Conservation (phyloP, 2,888 invertebrate genomes). For the Epistrophe grossulariae region DNA sequence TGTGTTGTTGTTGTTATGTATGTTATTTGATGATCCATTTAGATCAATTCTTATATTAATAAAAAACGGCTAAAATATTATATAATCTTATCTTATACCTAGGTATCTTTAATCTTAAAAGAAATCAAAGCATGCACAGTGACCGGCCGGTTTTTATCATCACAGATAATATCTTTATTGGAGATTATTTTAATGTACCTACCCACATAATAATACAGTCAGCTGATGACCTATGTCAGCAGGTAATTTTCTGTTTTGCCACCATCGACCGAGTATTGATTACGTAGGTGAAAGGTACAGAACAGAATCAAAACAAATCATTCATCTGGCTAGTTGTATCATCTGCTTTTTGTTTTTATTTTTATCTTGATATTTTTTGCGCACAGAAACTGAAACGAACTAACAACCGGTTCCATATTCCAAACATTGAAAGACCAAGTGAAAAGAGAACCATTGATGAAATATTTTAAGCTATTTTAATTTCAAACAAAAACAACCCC, state of each 20-base stretch:
- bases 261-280: not conserved
- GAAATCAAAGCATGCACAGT: too few relatives aligned
- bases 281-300: not conserved
- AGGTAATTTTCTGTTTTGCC: not conserved
- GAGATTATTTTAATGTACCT: too few relatives aligned
- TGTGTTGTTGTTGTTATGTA: too few relatives aligned
- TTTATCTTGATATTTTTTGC: not conserved
- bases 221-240: too few relatives aligned
- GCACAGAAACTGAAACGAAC: not conserved
- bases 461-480: not conserved
- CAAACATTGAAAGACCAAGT: not conserved
- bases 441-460: not conserved
- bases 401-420: not conserved
- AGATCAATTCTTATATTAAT: too few relatives aligned
- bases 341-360: conserved; percentile 18
- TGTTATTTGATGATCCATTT: too few relatives aligned
- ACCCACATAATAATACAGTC: too few relatives aligned
- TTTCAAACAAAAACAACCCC: not conserved
- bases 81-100: too few relatives aligned
- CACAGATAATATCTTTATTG: too few relatives aligned
- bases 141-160: too few relatives aligned
- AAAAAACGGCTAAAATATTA: too few relatives aligned
- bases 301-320: conserved; percentile 16
- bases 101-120: too few relatives aligned
- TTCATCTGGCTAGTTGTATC: not conserved